phyloP scores from a whole-genome alignment of 1,140 invertebrate species.

The Drosophila aff. region DNA sequence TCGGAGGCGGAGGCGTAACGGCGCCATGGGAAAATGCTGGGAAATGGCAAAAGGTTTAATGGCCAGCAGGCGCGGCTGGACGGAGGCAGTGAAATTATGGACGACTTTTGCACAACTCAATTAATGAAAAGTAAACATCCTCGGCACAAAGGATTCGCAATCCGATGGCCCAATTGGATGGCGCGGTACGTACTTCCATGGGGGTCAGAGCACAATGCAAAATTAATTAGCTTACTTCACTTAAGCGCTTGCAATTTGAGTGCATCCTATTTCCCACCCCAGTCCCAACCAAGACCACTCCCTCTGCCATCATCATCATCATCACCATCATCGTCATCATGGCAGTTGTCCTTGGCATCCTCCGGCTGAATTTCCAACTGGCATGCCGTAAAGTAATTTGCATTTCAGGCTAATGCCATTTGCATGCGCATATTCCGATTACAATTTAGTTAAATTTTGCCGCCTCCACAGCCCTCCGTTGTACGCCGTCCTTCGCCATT shows the following conservation, averaged over 20 bases:
- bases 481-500: background rate
- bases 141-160: conserved; percentile 48
- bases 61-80: conserved; percentile 49
- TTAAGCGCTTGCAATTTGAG: conserved; percentile 81
- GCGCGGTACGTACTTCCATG: conserved; percentile 10
- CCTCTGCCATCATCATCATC: conserved; percentile 1
- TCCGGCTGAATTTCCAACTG: conserved; percentile 42
- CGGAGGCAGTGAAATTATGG: conserved; percentile 61
- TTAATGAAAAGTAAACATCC: conserved; percentile 80
- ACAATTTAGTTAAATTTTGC: conserved; percentile 81
- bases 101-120: conserved; percentile 75
- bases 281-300: background rate
- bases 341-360: conserved; percentile 42
- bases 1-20: background rate
- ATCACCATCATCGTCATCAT: conserved; percentile 14
- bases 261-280: conserved; percentile 55
- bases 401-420: conserved; percentile 81
- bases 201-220: conserved; percentile 70
- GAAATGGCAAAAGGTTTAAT: conserved; percentile 46
- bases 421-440: conserved; percentile 83
- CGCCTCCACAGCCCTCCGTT: conserved; percentile 5
- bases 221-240: conserved; percentile 83
- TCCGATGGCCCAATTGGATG: conserved; percentile 23
- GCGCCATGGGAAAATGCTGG: conserved; percentile 25
- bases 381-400: conserved; percentile 76